phyloP scores from a whole-genome alignment of 2,797 vertebrate genomes.

The Sylvilagus floridanus region DNA sequence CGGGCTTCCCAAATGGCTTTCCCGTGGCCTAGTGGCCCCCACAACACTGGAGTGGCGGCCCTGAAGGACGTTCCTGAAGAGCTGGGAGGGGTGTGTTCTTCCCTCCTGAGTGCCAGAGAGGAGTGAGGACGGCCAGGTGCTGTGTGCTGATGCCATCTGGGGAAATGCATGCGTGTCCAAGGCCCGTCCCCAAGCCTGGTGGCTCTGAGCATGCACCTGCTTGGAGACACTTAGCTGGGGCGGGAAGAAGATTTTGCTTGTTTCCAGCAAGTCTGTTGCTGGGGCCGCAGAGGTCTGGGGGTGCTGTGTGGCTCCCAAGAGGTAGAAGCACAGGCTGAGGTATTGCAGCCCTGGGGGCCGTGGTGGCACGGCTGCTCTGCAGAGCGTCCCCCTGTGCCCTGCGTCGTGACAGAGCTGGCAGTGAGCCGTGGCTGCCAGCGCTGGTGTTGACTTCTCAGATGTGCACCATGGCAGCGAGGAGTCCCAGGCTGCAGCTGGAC shows the following conservation, averaged over 20 bases:
- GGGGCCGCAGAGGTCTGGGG: background rate
- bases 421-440: background rate
- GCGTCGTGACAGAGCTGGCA: background rate
- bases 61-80: background rate
- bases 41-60: background rate
- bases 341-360: background rate
- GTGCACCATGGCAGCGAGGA: background rate
- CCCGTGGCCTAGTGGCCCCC: no score
- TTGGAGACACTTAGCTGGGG: background rate
- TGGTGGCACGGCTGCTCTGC: background rate
- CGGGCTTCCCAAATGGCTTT: background rate
- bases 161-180: rapidly evolving
- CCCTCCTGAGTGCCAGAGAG: background rate
- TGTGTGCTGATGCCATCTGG: background rate
- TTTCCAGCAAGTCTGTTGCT: no score
- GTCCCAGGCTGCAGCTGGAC: background rate
- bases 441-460: background rate
- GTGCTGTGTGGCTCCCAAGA: background rate
- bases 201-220: background rate
- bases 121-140: no score
- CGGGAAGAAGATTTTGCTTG: no score
- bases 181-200: background rate
- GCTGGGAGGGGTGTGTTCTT: background rate
- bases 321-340: background rate
- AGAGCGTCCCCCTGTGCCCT: background rate